phyloP scores from a whole-genome alignment of 1,140 invertebrate species.

The Ceratosolen solmsi region DNA sequence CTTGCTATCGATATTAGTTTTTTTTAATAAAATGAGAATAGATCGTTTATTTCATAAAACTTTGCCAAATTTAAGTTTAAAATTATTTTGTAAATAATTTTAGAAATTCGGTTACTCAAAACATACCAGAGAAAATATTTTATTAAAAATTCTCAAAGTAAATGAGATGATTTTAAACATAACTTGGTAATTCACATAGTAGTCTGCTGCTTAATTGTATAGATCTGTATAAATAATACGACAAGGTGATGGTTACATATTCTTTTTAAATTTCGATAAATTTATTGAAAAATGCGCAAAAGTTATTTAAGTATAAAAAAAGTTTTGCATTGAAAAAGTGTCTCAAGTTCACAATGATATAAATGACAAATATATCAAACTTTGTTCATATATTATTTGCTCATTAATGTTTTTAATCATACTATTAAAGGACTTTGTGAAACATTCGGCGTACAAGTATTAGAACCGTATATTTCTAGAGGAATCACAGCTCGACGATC shows the following conservation, averaged over 20 bases:
- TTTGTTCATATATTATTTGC: slow-evolving; percentile 49
- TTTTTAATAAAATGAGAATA: too few species aligned
- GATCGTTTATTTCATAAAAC: too few species aligned
- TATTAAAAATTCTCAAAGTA: background rate
- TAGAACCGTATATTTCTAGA: slow-evolving; percentile 52
- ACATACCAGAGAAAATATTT: background rate
- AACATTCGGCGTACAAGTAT: slow-evolving; percentile 48
- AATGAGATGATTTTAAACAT: slow-evolving; percentile 5
- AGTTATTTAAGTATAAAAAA: slow-evolving; percentile 41
- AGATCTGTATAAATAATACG: slow-evolving; percentile 41
- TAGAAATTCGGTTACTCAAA: too few species aligned
- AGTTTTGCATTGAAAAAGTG: slow-evolving; percentile 14
- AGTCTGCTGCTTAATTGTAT: slow-evolving; percentile 45
- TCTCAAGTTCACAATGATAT: slow-evolving; percentile 37
- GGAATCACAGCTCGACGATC: slow-evolving; percentile 58
- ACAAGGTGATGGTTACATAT: slow-evolving; percentile 38
- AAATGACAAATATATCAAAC: slow-evolving; percentile 51
- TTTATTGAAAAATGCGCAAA: slow-evolving; percentile 44
- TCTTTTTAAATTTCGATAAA: slow-evolving; percentile 29
- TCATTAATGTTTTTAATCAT: slow-evolving; percentile 49
- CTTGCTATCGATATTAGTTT: too few species aligned
- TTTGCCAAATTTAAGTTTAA: background rate
- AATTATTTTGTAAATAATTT: too few species aligned
- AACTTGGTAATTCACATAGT: slow-evolving; percentile 50
- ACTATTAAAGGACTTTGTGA: slow-evolving; percentile 40